These are phyloP conservation scores for Lepas anatifera DNA, from an alignment of 2,888 invertebrate species.

Conservation along the genomic window DNA sequence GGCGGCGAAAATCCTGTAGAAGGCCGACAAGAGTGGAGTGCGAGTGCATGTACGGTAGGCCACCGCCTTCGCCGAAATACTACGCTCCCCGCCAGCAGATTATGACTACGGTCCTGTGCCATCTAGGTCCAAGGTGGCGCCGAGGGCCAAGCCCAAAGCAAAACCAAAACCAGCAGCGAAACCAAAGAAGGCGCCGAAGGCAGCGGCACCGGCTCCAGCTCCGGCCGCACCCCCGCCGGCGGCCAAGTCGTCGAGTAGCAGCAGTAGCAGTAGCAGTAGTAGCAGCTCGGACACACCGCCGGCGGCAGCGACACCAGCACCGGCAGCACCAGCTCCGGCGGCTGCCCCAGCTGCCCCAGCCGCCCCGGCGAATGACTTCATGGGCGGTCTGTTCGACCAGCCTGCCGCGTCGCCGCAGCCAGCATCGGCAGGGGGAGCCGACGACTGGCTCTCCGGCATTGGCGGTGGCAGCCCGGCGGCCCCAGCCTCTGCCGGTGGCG, in stretches of 20 bases:
- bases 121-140: background rate
- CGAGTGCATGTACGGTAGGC: background rate
- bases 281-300: background rate
- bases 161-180: background rate
- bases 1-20: background rate
- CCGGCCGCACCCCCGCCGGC: too few relatives aligned
- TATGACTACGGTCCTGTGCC: background rate
- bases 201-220: background rate
- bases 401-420: background rate
- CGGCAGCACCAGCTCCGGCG: background rate
- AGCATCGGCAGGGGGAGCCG: background rate
- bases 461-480: background rate
- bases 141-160: background rate
- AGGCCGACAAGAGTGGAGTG: background rate
- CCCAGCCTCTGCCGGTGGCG: background rate
- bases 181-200: background rate
- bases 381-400: background rate
- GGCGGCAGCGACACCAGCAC: background rate
- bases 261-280: background rate
- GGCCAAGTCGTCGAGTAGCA: background rate
- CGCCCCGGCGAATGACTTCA: background rate
- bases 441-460: background rate
- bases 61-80: too few relatives aligned
- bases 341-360: background rate
- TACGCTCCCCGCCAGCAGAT: background rate